Base-by-base conservation (phyloP, 2,113 vertebrate species). In the Macquaria ambigua region DNA sequence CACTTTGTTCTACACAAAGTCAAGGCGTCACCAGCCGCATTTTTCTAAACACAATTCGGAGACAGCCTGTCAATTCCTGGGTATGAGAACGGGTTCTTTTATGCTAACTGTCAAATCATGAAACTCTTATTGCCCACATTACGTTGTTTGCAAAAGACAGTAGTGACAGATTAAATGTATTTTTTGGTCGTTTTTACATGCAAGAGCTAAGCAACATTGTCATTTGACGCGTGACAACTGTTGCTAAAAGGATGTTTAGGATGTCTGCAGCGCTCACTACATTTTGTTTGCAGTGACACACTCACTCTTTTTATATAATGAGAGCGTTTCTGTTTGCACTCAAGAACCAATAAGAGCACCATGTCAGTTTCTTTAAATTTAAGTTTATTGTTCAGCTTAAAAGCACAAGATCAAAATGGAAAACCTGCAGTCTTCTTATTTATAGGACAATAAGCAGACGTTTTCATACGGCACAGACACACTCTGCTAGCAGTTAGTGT, bases 101-200 rank as follows among this genome's bases (percentile, higher is more conserved):
- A 73, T 79, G 48, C 62, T 34, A 20, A 28, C 56, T 82, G 74
- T 77, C 78, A 84, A 84, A 79, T 53, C 66, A n/a, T 6, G 6
- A 77, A 80, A 63, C 66, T 56, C 25, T 39, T 12, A 55, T 70
- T 84, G 79, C 71, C 71, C 75, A 82, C 74, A 58, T 83, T 64
- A 48, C 20, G 28, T 70, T 74, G 62, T 74, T 85, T 76, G 25
- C 66, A 68, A 39, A 68, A 70, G 85, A 48, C 56, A 63, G 62
- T 37, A 34, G 25, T 79, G 89, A 73, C 66, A 73, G 58, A 11
- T 74, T 56, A 59, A 81, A 78, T 79, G 55, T 82, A 71, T 87
- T 83, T 31, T 81, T 72, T 46, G 50, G 15, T 70, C 18, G 1
- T 66, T 37, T 20, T 81, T 72, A 71, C 28, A 58, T 9, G 52